Evolutionary conservation across 2,113 vertebrate genomes (phyloP), one percentile per base, ranked within the genome.

Genomic region (Leptobrachium ailaonicum): DNA sequence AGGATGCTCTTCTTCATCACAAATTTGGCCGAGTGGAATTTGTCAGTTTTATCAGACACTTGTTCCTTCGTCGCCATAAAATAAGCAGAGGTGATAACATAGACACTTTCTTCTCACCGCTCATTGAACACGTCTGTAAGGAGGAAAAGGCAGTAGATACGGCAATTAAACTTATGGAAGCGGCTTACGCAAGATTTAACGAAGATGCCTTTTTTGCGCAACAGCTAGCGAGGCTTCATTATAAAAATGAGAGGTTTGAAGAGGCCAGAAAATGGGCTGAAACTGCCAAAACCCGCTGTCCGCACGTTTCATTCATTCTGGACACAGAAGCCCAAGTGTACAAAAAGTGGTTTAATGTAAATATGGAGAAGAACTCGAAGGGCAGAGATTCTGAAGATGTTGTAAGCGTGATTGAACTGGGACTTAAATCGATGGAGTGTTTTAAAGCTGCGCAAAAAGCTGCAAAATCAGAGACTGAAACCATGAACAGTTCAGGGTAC

Each of bases 251-350:
- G 45, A 90, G 87, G 68, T 96, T 95, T 87, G 83, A 90, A 82
- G 90, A 93, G 0, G 93, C 95, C 0, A 77, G 90, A 81, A 0
- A 82, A 0, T 95, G 95, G 95, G 93, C 92, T 80, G 80, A 86
- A 8, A 80, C 84, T 6, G 93, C 94, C 82, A 92, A 86, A 67
- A 58, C 11, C 8, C 76, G 87, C 56, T 80, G 83, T 79, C 93
- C 94, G 0, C 77, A 84, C 6, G 92, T 95, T 85, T 95, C 95
- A 0, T 95, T 82, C 41, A 94, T 96, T 83, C 87, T 95, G 0
- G 91, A 95, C 80, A 96, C 95, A 69, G 94, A 92, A 86, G 95
- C 95, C 0, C 94, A 95, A 14, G 93, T 96, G 12, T 94, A 94
- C 73, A 92, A 2, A 75, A 92, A 81, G 70, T 94, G 92, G 94